Base-by-base conservation (phyloP, 2,888 invertebrate species). In the Cryptosula pallasiana region DNA sequence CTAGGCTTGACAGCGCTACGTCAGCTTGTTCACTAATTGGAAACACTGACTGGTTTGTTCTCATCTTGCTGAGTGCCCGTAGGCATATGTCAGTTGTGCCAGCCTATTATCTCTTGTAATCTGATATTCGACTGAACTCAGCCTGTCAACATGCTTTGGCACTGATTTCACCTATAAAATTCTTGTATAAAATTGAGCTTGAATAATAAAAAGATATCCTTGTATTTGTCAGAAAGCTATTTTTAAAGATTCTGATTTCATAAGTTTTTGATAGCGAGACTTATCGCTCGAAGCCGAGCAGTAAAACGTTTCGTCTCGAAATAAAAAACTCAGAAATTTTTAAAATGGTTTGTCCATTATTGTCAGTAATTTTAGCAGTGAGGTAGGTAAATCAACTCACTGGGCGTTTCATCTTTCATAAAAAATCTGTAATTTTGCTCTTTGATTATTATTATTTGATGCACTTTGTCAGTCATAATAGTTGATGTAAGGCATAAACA, bases 21-120 rank as follows among this genome's bases (percentile, higher is more conserved):
- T 34, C 25, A 27, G 32, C 25, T 2, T 13, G 3, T 32, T 27
- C 27, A 63, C 34, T 63, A 63, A 63, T 63, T 63, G 32, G 63
- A 63, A 63, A 63, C 63, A 63, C 32, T 29, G 27, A 45, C 5
- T 5, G 45, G 45, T 45, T 45, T 45, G 45, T 45, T 45, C 45
- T 45, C 45, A 45, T 63, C 27, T 34, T 13, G 32, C 25, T 63
- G 63, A 27, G 29, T 63, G 63, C 63, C 63, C 27, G 32, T 16
- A 63, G 63, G 63, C 63, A 63, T 63, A 63, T 63, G 63, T 63
- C 63, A 63, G 63, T 63, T 63, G 63, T 34, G 63, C 13, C 13
- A 34, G 13, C 27, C 3, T 32, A 32, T 20, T 27, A 63, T 63
- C 13, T 63, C 34, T 63, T 5, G 63, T 29, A 63, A 63, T 63